These are phyloP conservation scores for Argopecten irradians DNA, from an alignment of 1,140 invertebrate genomes.

Conservation along the genomic window DNA sequence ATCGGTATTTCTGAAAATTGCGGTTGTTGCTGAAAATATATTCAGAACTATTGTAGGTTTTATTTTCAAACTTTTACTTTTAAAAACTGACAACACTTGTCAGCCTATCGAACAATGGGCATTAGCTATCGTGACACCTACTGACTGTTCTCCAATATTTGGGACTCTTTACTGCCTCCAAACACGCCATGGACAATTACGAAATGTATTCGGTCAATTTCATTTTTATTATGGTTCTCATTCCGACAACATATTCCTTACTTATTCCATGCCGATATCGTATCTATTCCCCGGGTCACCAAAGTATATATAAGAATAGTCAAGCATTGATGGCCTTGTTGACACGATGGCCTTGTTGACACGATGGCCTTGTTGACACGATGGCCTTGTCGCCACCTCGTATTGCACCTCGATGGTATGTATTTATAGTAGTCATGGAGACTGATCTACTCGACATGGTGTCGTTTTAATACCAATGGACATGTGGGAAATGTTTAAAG, in stretches of 20 bases:
- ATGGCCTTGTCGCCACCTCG: neutral
- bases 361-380: neutral
- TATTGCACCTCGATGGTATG: neutral
- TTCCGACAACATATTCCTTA: neutral
- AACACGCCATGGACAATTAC: neutral
- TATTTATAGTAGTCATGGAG: neutral
- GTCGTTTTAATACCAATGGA: neutral
- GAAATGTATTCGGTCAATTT: neutral
- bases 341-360: neutral
- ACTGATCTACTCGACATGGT: neutral
- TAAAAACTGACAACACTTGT: no score
- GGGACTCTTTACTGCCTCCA: neutral
- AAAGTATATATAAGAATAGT: neutral
- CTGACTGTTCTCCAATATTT: no score
- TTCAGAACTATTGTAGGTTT: no score
- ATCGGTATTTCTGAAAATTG: no score
- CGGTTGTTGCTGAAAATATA: no score
- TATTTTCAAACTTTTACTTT: no score
- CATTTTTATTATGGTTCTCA: neutral
- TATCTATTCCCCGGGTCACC: neutral
- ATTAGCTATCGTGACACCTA: no score
- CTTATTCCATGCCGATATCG: neutral
- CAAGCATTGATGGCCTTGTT: neutral
- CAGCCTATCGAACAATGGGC: no score
- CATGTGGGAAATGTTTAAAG: neutral